phyloP scores from a whole-genome alignment of 2,797 vertebrate species.

The Cygnus olor region DNA sequence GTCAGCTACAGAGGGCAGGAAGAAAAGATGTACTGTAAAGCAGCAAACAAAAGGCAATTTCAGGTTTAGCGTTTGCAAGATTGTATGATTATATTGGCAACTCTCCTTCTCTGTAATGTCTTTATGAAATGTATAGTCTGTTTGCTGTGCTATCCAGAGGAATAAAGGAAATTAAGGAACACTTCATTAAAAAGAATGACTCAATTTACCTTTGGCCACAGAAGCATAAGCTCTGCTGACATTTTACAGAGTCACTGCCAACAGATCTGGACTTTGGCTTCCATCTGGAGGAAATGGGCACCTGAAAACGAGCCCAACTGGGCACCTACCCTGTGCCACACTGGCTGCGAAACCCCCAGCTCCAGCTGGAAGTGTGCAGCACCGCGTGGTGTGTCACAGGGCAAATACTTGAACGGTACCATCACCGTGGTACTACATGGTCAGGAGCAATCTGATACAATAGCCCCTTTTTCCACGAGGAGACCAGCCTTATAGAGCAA shows the following conservation, averaged over 20 bases:
- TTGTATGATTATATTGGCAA: constrained; percentile 10
- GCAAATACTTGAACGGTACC: constrained; percentile 7
- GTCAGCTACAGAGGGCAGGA: constrained; percentile 24
- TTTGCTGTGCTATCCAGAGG: neutral
- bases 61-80: constrained; percentile 17
- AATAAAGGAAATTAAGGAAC: constrained; percentile 48
- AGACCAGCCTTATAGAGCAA: neutral
- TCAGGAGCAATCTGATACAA: neutral
- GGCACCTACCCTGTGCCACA: neutral
- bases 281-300: constrained; percentile 10
- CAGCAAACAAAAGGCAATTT: constrained; percentile 41
- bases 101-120: constrained; percentile 12
- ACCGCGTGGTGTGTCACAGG: neutral
- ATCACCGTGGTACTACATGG: fast-evolving
- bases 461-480: neutral
- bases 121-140: constrained; percentile 15
- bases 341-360: neutral
- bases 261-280: constrained; percentile 60
- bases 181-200: constrained; percentile 30
- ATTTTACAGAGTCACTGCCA: constrained; percentile 22
- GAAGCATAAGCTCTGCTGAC: neutral
- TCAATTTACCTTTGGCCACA: constrained; percentile 46
- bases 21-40: neutral
- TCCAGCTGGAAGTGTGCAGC: neutral
- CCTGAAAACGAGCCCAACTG: constrained; percentile 16